phyloP scores from a whole-genome alignment of 1,140 invertebrate species.

The Atopsyche davidsoni region DNA sequence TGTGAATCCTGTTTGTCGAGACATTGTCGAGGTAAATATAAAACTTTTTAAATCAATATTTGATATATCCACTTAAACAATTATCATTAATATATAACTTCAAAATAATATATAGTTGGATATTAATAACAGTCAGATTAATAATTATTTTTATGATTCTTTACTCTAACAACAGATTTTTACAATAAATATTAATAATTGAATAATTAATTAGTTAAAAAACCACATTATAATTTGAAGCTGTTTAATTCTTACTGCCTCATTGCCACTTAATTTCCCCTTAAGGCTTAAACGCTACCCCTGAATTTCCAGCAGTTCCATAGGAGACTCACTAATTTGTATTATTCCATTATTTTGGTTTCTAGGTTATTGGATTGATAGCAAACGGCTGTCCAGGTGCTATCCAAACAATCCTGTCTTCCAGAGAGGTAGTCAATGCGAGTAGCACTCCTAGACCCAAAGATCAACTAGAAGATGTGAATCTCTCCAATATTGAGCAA shows the following conservation, averaged over 20 bases:
- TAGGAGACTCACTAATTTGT: no score
- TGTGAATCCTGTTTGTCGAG: slow-evolving; percentile 65
- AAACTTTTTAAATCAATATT: no score
- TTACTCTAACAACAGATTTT: slow-evolving; percentile 1
- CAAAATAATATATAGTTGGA: no score
- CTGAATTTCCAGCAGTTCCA: no score
- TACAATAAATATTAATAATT: no score
- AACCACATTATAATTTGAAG: no score
- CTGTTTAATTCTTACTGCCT: no score
- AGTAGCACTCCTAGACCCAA: slow-evolving; percentile 35
- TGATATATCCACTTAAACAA: no score
- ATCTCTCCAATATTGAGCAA: slow-evolving; percentile 28
- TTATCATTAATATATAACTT: no score
- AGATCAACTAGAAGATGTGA: neutral
- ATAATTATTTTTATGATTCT: neutral
- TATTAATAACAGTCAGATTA: neutral
- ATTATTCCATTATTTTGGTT: slow-evolving; percentile 23
- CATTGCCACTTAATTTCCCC: no score
- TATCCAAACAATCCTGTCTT: slow-evolving; percentile 31
- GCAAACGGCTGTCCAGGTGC: slow-evolving; percentile 32
- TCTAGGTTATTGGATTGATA: slow-evolving; percentile 30
- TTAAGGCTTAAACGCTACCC: no score
- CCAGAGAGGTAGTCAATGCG: slow-evolving; percentile 30
- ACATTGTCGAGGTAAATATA: slow-evolving; percentile 63
- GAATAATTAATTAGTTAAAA: no score